Evolutionary conservation across 2,797 vertebrate genomes (phyloP), one percentile per base, ranked within the genome.

Genomic region (Fistularia commersonii): DNA sequence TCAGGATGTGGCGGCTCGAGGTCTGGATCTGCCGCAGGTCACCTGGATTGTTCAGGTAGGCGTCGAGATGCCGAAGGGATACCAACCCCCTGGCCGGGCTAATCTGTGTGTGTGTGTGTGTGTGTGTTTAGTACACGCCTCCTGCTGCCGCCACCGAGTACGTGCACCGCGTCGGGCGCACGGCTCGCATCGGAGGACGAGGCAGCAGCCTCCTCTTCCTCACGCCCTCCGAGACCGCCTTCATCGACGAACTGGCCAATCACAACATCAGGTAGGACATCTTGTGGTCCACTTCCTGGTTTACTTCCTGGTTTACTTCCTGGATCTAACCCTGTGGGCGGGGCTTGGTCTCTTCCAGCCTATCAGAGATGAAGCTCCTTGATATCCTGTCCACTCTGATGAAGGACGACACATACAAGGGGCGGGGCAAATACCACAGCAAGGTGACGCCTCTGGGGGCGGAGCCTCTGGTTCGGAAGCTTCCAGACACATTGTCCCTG

Each of bases 1-100:
- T 49, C 71, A 99, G 97, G 97, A 99, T 11, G 92, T 99, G 1
- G 97, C 97, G 44, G 95, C 97, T 13, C 89, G 96, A 45, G 97
- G 97, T 3, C 81, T 99, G 57, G 93, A 99, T 76, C 90, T 99
- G 13, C 93, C 93, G 47, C 91, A 90, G 14, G 94, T 99, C 57
- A 96, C 93, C 0, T 99, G 96, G 96, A 97, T 97, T 0, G 51
- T 99, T 38, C 95, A 98, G 94, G 95, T 97, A 59, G 12, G 38
- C 38, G n/a, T n/a, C n/a, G n/a, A n/a, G n/a, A n/a, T n/a, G n/a
- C n/a, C n/a, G n/a, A n/a, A n/a, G n/a, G n/a, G n/a, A n/a, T n/a
- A n/a, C n/a, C n/a, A n/a, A n/a, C n/a, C n/a, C n/a, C n/a, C n/a
- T n/a, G n/a, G n/a, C n/a, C 11, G 15, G 10, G 10, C 23, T 3